These are phyloP conservation scores for Leontopithecus rosalia DNA, from an alignment of 2,797 vertebrate species.

Conservation along the genomic window DNA sequence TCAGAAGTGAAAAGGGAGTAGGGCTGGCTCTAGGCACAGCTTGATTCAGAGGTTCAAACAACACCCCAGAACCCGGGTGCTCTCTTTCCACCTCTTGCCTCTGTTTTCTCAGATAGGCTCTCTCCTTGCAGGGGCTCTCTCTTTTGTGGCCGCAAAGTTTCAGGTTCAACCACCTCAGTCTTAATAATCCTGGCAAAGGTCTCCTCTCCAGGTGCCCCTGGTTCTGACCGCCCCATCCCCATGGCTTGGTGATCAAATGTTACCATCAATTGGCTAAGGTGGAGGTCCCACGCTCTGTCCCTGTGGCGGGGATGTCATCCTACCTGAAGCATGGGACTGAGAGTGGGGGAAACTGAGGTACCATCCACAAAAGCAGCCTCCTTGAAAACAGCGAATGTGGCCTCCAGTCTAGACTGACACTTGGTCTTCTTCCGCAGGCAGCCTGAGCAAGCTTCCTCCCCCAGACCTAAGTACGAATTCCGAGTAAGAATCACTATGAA, in stretches of 20 bases:
- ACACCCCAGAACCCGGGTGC: not conserved
- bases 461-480: not conserved
- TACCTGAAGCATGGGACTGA: not conserved
- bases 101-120: not conserved
- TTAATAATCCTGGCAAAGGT: not conserved
- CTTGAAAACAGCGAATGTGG: not conserved
- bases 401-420: not conserved
- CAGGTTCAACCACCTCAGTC: not conserved
- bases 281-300: not conserved
- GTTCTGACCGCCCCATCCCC: not conserved
- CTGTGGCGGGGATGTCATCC: not conserved
- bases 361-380: not conserved
- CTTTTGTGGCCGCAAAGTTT: not conserved
- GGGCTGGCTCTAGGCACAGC: not conserved
- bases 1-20: not conserved
- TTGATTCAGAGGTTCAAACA: not conserved
- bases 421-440: not conserved
- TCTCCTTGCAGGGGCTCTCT: not conserved
- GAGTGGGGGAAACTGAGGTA: not conserved
- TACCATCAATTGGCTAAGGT: not conserved
- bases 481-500: not conserved
- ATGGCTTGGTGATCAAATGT: not conserved
- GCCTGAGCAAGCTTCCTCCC: not conserved
- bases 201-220: not conserved
- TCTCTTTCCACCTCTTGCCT: not conserved